Conservation (phyloP, 2,888 invertebrate species). For the Spodoptera picta region DNA sequence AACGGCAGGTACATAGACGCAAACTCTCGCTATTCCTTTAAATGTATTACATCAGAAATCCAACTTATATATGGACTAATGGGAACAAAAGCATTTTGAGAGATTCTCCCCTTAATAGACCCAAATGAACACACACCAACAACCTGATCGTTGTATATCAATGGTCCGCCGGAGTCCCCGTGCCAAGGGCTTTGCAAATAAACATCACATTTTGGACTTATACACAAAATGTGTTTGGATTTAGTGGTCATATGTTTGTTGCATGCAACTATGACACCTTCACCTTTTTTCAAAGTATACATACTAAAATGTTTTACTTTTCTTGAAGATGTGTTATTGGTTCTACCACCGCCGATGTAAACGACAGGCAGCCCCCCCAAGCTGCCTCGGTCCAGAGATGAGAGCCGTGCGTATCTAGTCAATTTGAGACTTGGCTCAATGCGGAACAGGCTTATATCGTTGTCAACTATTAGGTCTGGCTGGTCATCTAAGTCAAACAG, state of each 20-base stretch:
- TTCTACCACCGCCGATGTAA: not conserved
- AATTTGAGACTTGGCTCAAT: not conserved
- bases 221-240: not conserved
- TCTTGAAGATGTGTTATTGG: no score
- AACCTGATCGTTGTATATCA: not conserved
- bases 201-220: not conserved
- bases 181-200: not conserved
- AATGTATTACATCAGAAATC: not conserved
- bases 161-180: conserved; percentile 1
- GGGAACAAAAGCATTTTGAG: not conserved
- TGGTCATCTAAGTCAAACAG: not conserved
- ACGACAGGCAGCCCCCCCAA: not conserved
- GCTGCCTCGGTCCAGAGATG: not conserved
- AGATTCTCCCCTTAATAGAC: no score
- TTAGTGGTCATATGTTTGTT: not conserved
- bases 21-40: no score
- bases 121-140: not conserved
- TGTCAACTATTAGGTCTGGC: not conserved
- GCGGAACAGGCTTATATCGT: not conserved
- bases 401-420: not conserved
- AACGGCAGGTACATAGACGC: no score
- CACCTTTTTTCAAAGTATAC: not conserved
- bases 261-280: not conserved
- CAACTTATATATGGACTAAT: not conserved
- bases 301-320: no score